Evolutionary conservation across 1,140 invertebrate genomes (phyloP).

Genomic region (Achatina immaculata): DNA sequence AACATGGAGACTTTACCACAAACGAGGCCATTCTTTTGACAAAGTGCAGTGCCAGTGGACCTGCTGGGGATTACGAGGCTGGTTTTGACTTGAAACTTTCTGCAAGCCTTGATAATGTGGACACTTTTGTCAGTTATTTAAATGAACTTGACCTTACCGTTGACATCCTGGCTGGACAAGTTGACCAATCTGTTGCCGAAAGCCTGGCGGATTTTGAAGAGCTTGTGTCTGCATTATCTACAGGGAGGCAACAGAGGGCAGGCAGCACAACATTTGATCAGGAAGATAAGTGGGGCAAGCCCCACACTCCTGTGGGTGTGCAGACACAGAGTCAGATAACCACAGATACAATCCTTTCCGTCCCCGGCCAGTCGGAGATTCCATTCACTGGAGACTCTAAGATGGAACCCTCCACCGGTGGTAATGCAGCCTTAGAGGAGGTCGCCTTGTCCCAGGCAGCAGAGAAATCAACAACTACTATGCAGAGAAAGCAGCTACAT

Average conservation of each 20-base stretch:
- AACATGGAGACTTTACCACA: background rate
- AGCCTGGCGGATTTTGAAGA: background rate
- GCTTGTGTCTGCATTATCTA: background rate
- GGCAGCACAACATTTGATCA: background rate
- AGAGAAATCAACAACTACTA: background rate
- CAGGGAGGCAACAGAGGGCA: background rate
- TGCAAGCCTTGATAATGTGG: conserved; percentile 36
- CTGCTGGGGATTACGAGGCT: background rate
- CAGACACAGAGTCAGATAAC: background rate
- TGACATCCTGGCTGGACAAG: background rate
- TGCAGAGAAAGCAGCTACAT: background rate
- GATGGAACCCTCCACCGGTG: background rate
- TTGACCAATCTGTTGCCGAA: background rate
- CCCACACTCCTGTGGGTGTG: background rate
- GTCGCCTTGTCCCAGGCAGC: background rate
- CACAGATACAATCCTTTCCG: background rate
- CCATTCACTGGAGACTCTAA: background rate
- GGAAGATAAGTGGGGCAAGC: background rate
- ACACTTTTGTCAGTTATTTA: conserved; percentile 41
- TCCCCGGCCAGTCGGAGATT: background rate
- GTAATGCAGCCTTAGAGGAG: background rate
- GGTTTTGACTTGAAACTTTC: conserved; percentile 32
- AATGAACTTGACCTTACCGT: conserved; percentile 25
- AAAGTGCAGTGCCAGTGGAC: background rate
- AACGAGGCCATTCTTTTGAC: background rate